Percentiles rank a stretch among this genome's conserved stretches.
phyloP scores from a whole-genome alignment of 2,113 vertebrate genomes.

The Tretioscincus oriximinensis region DNA sequence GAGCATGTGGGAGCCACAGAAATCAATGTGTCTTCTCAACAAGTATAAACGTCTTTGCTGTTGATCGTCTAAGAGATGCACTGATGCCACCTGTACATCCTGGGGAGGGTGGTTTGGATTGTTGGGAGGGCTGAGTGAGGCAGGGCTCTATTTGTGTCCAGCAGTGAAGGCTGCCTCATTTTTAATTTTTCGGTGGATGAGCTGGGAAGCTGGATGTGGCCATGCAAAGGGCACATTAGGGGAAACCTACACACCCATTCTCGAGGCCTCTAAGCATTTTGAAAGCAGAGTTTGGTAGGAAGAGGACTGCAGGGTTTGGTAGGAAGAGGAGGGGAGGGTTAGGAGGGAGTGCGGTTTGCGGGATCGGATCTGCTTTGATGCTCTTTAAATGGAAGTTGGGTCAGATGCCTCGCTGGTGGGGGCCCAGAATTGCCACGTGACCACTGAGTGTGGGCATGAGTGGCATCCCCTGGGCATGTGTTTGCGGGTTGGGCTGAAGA shows the following conservation, averaged over 20 bases:
- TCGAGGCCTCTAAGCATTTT: not conserved
- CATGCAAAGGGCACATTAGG: too few species aligned
- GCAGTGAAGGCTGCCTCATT: not conserved
- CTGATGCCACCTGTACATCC: not conserved
- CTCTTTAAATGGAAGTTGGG: too few species aligned
- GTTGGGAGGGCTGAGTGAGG: not conserved
- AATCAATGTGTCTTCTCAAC: not conserved
- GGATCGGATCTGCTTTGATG: too few species aligned
- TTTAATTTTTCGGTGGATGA: not conserved
- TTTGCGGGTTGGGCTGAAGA: not conserved
- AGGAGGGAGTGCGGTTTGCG: too few species aligned
- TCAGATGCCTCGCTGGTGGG: not conserved
- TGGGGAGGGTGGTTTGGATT: not conserved
- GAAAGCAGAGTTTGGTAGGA: not conserved
- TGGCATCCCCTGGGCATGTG: not conserved
- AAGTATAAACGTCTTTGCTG: not conserved
- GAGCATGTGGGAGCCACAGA: not conserved
- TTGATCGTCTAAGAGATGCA: not conserved
- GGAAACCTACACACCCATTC: too few species aligned
- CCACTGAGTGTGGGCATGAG: fast-evolving
- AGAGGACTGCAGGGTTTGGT: not conserved
- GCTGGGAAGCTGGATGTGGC: not conserved
- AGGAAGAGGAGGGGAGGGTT: too few species aligned
- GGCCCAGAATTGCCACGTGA: not conserved
- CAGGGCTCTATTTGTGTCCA: too few species aligned